Percentiles rank a stretch among this genome's conserved stretches.
Evolutionary conservation across 2,888 invertebrate species (phyloP).

Genomic region (Ceraclea dissimilis): DNA sequence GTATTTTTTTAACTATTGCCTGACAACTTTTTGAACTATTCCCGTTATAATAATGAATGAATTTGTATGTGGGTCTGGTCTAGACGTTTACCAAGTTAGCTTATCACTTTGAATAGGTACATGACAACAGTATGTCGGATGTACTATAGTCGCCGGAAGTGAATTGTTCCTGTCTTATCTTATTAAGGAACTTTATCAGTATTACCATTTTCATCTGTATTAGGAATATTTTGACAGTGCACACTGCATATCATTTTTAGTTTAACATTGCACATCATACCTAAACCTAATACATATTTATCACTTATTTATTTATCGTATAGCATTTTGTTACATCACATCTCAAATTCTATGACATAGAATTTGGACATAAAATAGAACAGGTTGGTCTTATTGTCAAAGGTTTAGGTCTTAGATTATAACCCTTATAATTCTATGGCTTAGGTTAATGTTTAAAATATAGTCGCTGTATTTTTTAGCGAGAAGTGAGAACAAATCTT

Average conservation of each 20-base stretch:
- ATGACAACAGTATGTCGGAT: background rate
- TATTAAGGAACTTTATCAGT: background rate
- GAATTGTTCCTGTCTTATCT: background rate
- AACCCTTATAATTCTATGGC: too few relatives aligned
- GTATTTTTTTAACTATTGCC: background rate
- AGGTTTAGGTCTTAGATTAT: too few relatives aligned
- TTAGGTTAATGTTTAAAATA: too few relatives aligned
- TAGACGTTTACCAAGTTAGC: background rate
- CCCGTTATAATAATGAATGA: background rate
- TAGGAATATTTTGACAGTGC: background rate
- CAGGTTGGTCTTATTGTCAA: too few relatives aligned
- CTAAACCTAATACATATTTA: too few relatives aligned
- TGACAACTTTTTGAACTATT: background rate
- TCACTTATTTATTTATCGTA: too few relatives aligned
- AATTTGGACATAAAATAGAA: too few relatives aligned
- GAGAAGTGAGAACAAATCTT: too few relatives aligned
- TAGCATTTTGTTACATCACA: too few relatives aligned
- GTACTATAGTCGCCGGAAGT: background rate
- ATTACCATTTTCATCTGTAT: background rate
- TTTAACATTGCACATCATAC: background rate
- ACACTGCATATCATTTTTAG: background rate
- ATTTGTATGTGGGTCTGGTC: background rate
- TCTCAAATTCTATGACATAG: too few relatives aligned
- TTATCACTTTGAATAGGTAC: conserved; percentile 1
- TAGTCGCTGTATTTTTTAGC: too few relatives aligned